Conservation (phyloP, 2,113 vertebrate genomes). For the Podarcis muralis region DNA sequence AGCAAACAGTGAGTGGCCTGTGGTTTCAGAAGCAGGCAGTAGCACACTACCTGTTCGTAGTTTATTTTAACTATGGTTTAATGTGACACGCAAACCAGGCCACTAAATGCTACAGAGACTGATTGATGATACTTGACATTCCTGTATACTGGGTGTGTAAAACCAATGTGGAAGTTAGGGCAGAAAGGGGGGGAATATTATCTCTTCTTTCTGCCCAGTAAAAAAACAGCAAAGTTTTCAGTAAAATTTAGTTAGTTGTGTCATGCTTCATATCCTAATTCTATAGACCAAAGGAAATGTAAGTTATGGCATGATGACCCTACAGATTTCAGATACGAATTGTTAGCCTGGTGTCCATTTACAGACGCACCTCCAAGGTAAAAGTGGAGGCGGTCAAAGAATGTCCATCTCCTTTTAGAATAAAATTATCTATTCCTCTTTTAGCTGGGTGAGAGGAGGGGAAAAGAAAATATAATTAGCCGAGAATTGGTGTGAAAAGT, state of each 20-base stretch:
- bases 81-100: no score
- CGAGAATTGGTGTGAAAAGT: not conserved
- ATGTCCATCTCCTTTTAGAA: not conserved
- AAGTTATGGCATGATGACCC: not conserved
- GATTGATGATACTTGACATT: not conserved
- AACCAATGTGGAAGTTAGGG: not conserved
- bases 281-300: not conserved
- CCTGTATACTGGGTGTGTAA: constrained; percentile 12
- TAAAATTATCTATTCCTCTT: not conserved
- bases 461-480: not conserved
- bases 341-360: not conserved
- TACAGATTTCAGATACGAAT: constrained; percentile 12
- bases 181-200: not conserved
- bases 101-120: not conserved
- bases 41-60: no score
- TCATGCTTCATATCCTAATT: not conserved
- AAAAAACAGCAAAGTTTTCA: constrained; percentile 18
- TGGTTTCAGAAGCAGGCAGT: no score
- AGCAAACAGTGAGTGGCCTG: no score
- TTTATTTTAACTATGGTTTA: no score
- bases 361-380: not conserved
- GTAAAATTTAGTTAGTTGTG: not conserved
- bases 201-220: not conserved
- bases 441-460: not conserved
- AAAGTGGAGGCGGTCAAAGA: not conserved